Evolutionary conservation across 2,113 vertebrate species (phyloP).

Genomic region (Corythoichthys haematopterus): DNA sequence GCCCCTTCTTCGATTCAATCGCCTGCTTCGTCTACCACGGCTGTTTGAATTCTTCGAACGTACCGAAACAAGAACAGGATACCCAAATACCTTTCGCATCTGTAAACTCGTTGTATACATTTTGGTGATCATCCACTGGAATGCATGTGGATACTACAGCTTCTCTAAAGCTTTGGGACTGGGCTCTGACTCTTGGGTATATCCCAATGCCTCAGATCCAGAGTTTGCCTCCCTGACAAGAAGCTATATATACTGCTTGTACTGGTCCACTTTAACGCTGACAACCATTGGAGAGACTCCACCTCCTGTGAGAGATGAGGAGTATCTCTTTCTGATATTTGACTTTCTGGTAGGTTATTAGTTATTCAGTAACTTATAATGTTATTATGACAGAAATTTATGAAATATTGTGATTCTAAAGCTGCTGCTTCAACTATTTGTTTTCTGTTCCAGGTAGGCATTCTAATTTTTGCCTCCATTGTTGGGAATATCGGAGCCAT

Average conservation of each 20-base stretch:
- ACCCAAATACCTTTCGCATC: constrained; percentile 90
- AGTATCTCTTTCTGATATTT: constrained; percentile 94
- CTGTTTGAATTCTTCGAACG: constrained; percentile 94
- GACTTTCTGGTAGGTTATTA: constrained; percentile 79
- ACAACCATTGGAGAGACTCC: constrained; percentile 96
- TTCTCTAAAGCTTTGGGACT: constrained; percentile 93
- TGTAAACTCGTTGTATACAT: constrained; percentile 90
- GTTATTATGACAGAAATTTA: not conserved
- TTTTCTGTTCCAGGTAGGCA: constrained; percentile 66
- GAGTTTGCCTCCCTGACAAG: constrained; percentile 78
- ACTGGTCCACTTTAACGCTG: constrained; percentile 94
- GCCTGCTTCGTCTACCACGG: constrained; percentile 83
- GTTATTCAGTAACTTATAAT: not conserved
- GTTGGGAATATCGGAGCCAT: constrained; percentile 95
- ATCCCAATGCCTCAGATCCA: constrained; percentile 86
- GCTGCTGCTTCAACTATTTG: not conserved
- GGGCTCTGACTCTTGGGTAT: constrained; percentile 91
- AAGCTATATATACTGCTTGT: constrained; percentile 89
- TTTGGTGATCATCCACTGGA: constrained; percentile 97
- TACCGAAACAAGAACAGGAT: constrained; percentile 88
- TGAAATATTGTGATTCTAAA: not conserved
- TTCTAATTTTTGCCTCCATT: constrained; percentile 96
- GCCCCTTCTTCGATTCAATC: constrained; percentile 90
- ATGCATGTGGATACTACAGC: constrained; percentile 91
- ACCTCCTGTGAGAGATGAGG: constrained; percentile 84